Evolutionary conservation across 2,888 invertebrate genomes (phyloP), one percentile per base, ranked within the genome.

Genomic region (Cloeon dipterum): DNA sequence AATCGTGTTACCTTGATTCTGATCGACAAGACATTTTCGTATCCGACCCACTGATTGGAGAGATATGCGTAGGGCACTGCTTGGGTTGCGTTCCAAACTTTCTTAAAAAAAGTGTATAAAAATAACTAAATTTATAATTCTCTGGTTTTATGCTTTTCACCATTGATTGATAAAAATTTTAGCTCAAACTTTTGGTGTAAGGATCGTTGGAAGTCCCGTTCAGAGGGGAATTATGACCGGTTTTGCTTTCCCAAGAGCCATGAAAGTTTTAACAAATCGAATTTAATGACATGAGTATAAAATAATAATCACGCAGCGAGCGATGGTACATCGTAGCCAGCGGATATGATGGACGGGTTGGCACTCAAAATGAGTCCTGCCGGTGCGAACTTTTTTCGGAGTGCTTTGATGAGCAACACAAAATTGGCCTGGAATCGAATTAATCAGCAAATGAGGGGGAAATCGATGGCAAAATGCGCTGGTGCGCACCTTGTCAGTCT

Each of bases 11-110:
- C 60, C 56, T 72, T 72, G 2, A 52, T 43, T 4, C 46, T 46
- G 5, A 70, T 50, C 8, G 74, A 74, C 36, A 55, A 49, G n/a
- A 52, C 48, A 45, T 71, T 56, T 41, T 79, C 78, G 45, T 65
- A 79, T 1, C 74, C 68, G n/a, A 77, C 57, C 78, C 78, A 78
- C 47, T 71, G 61, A n/a, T 56, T 55, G 3, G 57, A 63, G 25
- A 54, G 59, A 43, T 59, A 62, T 1, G 70, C 66, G 46, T 70
- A 76, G 0, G 76, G 73, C 1, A 69, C 69, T 49, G 63, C 55
- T 20, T 70, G 68, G 17, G 52, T 48, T 0, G 51, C 43, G 41
- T 74, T 73, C 51, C 62, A 65, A n/a, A n/a, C n/a, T n/a, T n/a
- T n/a, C n/a, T n/a, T n/a, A n/a, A n/a, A n/a, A n/a, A n/a, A n/a